phyloP scores from a whole-genome alignment of 2,113 vertebrate genomes.

The Hiodon tergisus region DNA sequence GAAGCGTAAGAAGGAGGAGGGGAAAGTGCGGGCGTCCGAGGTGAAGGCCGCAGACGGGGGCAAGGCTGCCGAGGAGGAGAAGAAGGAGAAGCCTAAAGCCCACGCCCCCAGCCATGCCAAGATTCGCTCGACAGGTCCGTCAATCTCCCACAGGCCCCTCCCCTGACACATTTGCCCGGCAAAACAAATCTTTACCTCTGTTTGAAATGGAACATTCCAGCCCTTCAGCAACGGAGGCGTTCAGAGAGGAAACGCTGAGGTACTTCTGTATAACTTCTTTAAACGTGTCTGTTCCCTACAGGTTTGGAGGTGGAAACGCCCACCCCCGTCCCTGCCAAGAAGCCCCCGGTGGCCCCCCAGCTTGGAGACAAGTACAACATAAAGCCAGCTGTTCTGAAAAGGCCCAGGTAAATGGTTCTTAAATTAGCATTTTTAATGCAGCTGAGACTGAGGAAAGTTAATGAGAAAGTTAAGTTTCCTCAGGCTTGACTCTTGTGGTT shows the following conservation, averaged over 20 bases:
- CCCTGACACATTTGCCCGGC: not conserved
- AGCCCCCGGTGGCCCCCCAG: constrained; percentile 55
- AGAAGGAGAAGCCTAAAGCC: constrained; percentile 87
- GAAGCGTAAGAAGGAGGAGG: constrained; percentile 80
- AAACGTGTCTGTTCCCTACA: constrained; percentile 33
- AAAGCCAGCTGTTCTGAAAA: constrained; percentile 82
- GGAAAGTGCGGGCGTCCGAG: constrained; percentile 55
- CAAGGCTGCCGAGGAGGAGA: constrained; percentile 73
- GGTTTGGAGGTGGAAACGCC: constrained; percentile 83
- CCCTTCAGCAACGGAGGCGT: not conserved
- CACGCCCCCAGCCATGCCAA: constrained; percentile 87
- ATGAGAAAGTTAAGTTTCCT: too few species aligned
- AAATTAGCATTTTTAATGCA: too few species aligned
- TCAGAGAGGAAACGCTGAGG: not conserved
- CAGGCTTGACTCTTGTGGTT: too few species aligned
- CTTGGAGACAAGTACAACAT: constrained; percentile 86
- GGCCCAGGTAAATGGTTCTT: constrained; percentile 66
- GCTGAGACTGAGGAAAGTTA: too few species aligned
- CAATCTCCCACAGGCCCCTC: not conserved
- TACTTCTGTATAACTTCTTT: not conserved
- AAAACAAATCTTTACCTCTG: too few species aligned
- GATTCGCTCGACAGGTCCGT: constrained; percentile 87
- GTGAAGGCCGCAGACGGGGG: constrained; percentile 54
- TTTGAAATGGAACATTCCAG: too few species aligned
- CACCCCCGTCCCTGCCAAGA: constrained; percentile 70